A percentile compares a stretch with the other conserved stretches of the same genome.
These are phyloP conservation scores for Drosophila sechellia DNA, from an alignment of 1,140 invertebrate species.

Conservation along the genomic window DNA sequence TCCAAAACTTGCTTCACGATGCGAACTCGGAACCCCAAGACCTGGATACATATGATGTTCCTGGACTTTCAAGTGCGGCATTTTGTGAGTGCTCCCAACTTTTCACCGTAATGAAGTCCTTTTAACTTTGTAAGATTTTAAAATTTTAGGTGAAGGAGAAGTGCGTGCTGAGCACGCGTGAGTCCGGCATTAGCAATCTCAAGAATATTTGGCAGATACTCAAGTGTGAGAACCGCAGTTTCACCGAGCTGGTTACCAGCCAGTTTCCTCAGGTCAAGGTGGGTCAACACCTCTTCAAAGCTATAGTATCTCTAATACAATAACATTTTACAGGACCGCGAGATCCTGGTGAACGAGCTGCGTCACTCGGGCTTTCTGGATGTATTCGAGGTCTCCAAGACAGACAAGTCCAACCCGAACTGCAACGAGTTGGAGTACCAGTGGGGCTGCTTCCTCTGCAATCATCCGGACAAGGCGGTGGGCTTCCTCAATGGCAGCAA, in stretches of 20 bases:
- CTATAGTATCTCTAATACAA: not conserved
- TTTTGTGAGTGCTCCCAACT: conserved; percentile 64
- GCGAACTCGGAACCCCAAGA: conserved; percentile 93
- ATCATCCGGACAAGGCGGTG: conserved; percentile 94
- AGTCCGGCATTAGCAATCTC: conserved; percentile 92
- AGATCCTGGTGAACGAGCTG: conserved; percentile 93
- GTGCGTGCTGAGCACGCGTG: conserved; percentile 92
- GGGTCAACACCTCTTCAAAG: conserved; percentile 5
- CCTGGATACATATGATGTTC: conserved; percentile 98
- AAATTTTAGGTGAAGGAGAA: conserved; percentile 89
- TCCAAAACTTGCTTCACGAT: conserved; percentile 93
- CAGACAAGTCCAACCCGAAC: conserved; percentile 80
- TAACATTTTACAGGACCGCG: conserved; percentile 89
- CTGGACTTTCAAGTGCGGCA: conserved; percentile 91
- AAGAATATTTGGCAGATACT: conserved; percentile 97
- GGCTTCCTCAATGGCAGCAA: conserved; percentile 91
- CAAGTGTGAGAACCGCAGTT: conserved; percentile 94
- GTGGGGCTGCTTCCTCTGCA: conserved; percentile 87
- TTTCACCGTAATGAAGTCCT: too few species aligned
- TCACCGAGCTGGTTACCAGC: conserved; percentile 95
- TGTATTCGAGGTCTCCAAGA: conserved; percentile 91
- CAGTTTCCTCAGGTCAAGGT: conserved; percentile 95
- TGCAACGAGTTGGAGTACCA: conserved; percentile 85
- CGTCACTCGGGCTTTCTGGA: conserved; percentile 95
- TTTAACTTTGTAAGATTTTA: not conserved